Base-by-base conservation (phyloP, 64 coral and sea anemone species). In the Trachythela sp. region DNA sequence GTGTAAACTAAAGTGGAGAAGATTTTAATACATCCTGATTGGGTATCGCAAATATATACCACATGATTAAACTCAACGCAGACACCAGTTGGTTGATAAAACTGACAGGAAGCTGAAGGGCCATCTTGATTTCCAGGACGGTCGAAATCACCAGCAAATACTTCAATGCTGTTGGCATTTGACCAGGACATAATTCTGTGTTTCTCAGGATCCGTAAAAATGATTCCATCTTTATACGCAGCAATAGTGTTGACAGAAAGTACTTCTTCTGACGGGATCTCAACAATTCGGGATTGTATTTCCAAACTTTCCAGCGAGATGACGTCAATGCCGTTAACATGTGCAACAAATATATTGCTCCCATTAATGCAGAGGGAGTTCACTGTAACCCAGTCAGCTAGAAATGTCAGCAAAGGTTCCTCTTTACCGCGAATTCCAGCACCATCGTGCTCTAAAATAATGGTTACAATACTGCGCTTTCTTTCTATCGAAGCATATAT, bases 51-150 rank as follows among this genome's bases (percentile, higher is more conserved):
- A 0, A 87, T 39, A 87, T 87, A 87, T 13, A 64, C 86, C 2
- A 90, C 49, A 43, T 37, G 40, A 34, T 84, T 48, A 43, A 91
- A 75, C 39, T 84, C 48, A 11, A 54, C 68, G 26, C 84, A 91
- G 52, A 91, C 50, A 0, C 90, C 90, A 43, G 67, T 52, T 86
- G 90, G 84, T 86, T 91, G 84, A 58, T 91, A 48, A 71, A 91
- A n/a, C n/a, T n/a, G n/a, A n/a, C n/a, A n/a, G n/a, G n/a, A n/a
- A n/a, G n/a, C n/a, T n/a, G n/a, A n/a, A 86, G 83, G 90, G 2
- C 60, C 90, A 86, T 91, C 90, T 52, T 86, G 84, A 77, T 60
- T 75, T 49, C 90, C 90, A 49, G 54, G 50, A 34, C 20, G 15
- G 13, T 75, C 67, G 24, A 32, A 70, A n/a, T 29, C 45, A 32